Evolutionary conservation across 1,140 invertebrate species (phyloP).

Genomic region (Rhopalosiphum maidis): DNA sequence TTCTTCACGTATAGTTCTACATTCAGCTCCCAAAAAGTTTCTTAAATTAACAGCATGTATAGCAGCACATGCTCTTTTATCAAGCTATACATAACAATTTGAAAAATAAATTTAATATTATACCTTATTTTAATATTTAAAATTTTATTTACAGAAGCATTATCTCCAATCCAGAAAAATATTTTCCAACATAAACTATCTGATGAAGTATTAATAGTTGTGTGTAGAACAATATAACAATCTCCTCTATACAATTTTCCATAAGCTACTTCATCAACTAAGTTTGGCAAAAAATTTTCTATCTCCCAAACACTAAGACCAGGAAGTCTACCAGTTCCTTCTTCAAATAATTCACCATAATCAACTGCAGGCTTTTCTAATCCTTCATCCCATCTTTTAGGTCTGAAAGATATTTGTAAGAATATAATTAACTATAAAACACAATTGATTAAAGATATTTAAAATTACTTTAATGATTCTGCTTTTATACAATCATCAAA

Average conservation of each 20-base stretch:
- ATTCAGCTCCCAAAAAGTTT: constrained; percentile 93
- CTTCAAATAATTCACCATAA: constrained; percentile 99
- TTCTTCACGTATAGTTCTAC: constrained; percentile 97
- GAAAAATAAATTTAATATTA: neutral
- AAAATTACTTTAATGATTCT: constrained; percentile 69
- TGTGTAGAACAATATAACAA: constrained; percentile 97
- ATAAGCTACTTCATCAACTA: constrained; percentile 72
- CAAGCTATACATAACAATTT: constrained; percentile 70
- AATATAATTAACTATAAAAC: neutral
- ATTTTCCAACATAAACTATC: constrained; percentile 88
- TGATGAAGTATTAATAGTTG: constrained; percentile 79
- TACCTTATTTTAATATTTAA: neutral
- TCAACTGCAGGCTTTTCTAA: constrained; percentile 95
- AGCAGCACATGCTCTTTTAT: constrained; percentile 97
- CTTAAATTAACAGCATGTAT: constrained; percentile 98
- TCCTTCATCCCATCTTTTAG: constrained; percentile 91
- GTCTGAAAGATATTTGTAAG: constrained; percentile 65
- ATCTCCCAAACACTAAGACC: constrained; percentile 96
- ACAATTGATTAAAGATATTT: neutral
- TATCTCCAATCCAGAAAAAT: constrained; percentile 98
- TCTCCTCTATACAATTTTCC: constrained; percentile 99
- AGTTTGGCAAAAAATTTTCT: constrained; percentile 97
- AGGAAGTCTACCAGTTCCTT: constrained; percentile 90
- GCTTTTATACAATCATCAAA: constrained; percentile 69
- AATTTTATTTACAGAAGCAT: constrained; percentile 78